phyloP scores from a whole-genome alignment of 1,140 invertebrate species.

The Drosophila santomea region DNA sequence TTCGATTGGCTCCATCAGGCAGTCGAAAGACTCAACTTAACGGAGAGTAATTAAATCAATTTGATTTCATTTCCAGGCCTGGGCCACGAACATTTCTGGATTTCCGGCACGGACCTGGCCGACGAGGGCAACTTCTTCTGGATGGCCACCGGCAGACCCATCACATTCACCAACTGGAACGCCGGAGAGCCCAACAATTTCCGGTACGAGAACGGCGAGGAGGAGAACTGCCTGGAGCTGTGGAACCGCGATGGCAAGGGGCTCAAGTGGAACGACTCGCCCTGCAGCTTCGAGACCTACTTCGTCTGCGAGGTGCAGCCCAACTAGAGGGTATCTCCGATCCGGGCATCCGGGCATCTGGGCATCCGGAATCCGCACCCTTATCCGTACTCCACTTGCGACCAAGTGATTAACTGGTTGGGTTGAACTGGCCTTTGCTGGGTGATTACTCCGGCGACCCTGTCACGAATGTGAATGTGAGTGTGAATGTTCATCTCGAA shows the following conservation, averaged over 20 bases:
- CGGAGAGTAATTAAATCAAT: neutral
- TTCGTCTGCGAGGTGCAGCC: slow-evolving; percentile 95
- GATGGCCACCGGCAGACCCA: slow-evolving; percentile 94
- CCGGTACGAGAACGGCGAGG: slow-evolving; percentile 96
- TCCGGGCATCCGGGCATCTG: neutral
- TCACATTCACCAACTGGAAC: slow-evolving; percentile 97
- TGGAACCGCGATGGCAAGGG: slow-evolving; percentile 97
- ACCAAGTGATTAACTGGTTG: slow-evolving; percentile 23
- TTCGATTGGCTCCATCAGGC: slow-evolving; percentile 10
- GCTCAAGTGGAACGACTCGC: slow-evolving; percentile 96
- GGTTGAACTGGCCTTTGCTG: neutral
- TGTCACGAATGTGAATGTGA: too few relatives aligned
- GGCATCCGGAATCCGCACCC: neutral
- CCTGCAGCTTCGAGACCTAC: slow-evolving; percentile 95
- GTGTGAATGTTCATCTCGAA: slow-evolving; percentile 15
- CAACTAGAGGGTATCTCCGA: slow-evolving; percentile 26
- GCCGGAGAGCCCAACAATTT: slow-evolving; percentile 96
- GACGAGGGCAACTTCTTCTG: slow-evolving; percentile 96
- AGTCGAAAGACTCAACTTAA: slow-evolving; percentile 18
- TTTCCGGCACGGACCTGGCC: slow-evolving; percentile 94
- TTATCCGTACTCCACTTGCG: neutral
- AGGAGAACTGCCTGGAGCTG: slow-evolving; percentile 95
- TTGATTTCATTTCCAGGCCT: slow-evolving; percentile 86
- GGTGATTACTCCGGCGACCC: neutral
- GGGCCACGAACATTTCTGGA: slow-evolving; percentile 96